Percentiles rank a stretch among this genome's conserved stretches.
phyloP scores from a whole-genome alignment of 2,888 invertebrate species.

The Epicampocera succincta region DNA sequence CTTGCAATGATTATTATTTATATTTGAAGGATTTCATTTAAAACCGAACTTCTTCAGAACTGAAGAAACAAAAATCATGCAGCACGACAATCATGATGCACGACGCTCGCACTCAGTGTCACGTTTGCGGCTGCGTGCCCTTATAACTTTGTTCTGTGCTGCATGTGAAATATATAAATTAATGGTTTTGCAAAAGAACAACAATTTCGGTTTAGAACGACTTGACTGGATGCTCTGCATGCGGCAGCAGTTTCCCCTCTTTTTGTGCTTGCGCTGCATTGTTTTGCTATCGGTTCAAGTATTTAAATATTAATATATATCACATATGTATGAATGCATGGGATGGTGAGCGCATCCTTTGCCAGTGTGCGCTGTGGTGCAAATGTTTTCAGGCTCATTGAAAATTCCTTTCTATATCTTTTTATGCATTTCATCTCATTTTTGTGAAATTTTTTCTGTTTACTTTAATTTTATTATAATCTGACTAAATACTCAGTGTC shows the following conservation, averaged over 20 bases:
- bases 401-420: slow-evolving; percentile 1
- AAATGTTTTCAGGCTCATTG: slow-evolving; percentile 34
- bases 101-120: too few species aligned
- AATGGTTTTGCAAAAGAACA: slow-evolving; percentile 7
- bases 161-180: background rate
- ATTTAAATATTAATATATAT: slow-evolving; percentile 31
- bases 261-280: slow-evolving; percentile 12
- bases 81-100: too few species aligned
- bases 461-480: slow-evolving; percentile 63
- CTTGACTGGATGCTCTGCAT: slow-evolving; percentile 46
- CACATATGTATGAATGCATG: too few species aligned
- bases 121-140: too few species aligned
- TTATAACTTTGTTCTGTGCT: background rate
- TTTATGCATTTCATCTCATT: slow-evolving; percentile 38
- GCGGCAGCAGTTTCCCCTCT: background rate
- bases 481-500: slow-evolving; percentile 46
- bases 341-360: slow-evolving; percentile 6
- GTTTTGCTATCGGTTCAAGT: slow-evolving; percentile 4
- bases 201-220: slow-evolving; percentile 17
- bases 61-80: too few species aligned
- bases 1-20: too few species aligned
- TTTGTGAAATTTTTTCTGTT: slow-evolving; percentile 38
- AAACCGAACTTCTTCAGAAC: too few species aligned
- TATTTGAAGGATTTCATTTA: too few species aligned
- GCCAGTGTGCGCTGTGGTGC: background rate